A percentile compares a stretch with the other conserved stretches of the same genome.
Evolutionary conservation across 2,113 vertebrate genomes (phyloP).

Genomic region (Neogale vison): DNA sequence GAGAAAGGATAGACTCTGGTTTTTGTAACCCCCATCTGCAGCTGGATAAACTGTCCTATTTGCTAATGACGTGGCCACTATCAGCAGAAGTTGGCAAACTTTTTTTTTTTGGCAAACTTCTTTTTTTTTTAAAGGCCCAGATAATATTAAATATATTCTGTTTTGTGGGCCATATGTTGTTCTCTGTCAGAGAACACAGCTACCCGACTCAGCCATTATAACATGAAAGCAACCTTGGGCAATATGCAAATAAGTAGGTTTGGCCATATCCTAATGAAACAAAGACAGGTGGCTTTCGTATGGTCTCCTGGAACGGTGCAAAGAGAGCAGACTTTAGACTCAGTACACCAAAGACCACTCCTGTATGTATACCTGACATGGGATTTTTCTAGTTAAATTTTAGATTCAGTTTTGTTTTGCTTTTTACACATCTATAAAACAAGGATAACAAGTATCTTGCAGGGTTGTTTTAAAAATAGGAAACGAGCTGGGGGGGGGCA

Average conservation of each 20-base stretch:
- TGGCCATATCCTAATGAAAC: background rate
- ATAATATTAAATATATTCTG: background rate
- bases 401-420: background rate
- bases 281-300: background rate
- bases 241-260: background rate
- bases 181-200: background rate
- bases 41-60: background rate
- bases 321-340: background rate
- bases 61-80: background rate
- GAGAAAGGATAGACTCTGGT: background rate
- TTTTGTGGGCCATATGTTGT: background rate
- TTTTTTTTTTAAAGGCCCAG: constrained; percentile 28
- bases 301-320: background rate
- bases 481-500: background rate
- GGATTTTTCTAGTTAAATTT: background rate
- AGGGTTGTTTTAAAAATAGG: background rate
- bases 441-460: background rate
- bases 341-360: background rate
- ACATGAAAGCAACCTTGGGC: background rate
- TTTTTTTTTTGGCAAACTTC: background rate
- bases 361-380: background rate
- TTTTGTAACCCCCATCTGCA: background rate
- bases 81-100: background rate
- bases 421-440: background rate
- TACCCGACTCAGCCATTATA: background rate